Percentiles rank a stretch among this genome's conserved stretches.
Conservation (phyloP, 2,113 vertebrate species). For the Podarcis muralis region DNA sequence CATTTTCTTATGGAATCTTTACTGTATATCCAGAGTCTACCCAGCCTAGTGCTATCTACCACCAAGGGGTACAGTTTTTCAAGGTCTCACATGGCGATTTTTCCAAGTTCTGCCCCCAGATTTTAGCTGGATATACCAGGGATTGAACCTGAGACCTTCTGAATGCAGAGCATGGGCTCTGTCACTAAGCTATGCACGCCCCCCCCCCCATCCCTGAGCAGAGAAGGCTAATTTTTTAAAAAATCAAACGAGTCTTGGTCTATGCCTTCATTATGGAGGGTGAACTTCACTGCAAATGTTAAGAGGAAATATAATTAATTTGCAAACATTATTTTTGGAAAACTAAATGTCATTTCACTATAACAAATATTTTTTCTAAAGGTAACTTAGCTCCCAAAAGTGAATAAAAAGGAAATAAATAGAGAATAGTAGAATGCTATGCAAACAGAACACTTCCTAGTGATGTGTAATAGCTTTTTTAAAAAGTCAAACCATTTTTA, state of each 20-base stretch:
- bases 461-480: constrained; percentile 34
- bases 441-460: constrained; percentile 55
- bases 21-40: background rate
- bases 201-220: background rate
- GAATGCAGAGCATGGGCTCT: background rate
- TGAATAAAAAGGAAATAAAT: constrained; percentile 53
- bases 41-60: background rate
- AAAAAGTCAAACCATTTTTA: constrained; percentile 50
- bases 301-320: constrained; percentile 23
- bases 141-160: background rate
- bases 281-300: background rate
- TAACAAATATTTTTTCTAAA: background rate
- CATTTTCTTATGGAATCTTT: no score
- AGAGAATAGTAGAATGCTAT: constrained; percentile 57
- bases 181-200: background rate
- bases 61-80: background rate
- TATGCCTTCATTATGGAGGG: background rate
- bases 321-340: constrained; percentile 15
- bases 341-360: constrained; percentile 11
- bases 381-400: constrained; percentile 36
- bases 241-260: background rate
- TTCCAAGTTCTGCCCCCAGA: background rate
- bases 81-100: background rate
- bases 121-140: background rate
- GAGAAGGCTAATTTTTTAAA: background rate